phyloP scores from a whole-genome alignment of 2,888 invertebrate species.

The Trachelus troglodyta region DNA sequence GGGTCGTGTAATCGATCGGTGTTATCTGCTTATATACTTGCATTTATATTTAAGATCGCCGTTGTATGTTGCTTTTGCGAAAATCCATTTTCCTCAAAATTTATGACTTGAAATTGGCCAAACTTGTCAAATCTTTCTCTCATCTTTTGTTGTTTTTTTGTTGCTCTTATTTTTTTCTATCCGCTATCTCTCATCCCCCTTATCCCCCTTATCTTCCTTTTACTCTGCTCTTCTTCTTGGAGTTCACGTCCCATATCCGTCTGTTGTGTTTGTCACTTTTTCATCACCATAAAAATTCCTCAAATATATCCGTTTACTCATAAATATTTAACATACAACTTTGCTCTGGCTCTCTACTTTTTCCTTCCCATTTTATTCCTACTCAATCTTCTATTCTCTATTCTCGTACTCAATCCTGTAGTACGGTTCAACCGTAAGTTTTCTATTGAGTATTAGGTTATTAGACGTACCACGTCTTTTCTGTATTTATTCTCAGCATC shows the following conservation, averaged over 20 bases:
- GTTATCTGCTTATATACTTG: background rate
- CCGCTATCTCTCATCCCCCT: background rate
- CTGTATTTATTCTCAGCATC: background rate
- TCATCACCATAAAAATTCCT: slow-evolving; percentile 31
- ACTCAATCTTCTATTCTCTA: background rate
- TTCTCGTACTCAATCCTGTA: background rate
- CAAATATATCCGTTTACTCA: slow-evolving; percentile 26
- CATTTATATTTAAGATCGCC: background rate
- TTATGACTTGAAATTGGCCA: too few relatives aligned
- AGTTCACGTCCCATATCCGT: background rate
- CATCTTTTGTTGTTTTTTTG: background rate
- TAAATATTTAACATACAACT: slow-evolving; percentile 38
- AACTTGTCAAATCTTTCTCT: too few relatives aligned
- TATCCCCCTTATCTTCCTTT: background rate
- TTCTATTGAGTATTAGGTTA: too few relatives aligned
- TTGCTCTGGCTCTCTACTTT: slow-evolving; percentile 18
- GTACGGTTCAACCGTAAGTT: too few relatives aligned
- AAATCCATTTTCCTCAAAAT: too few relatives aligned
- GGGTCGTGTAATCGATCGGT: background rate
- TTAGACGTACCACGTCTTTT: background rate
- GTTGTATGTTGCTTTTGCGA: too few relatives aligned
- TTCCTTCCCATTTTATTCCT: slow-evolving; percentile 6
- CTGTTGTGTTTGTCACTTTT: slow-evolving; percentile 22
- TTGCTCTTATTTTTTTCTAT: background rate
- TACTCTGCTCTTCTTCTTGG: background rate